A percentile compares a stretch with the other conserved stretches of the same genome.
phyloP scores from a whole-genome alignment of 2,113 vertebrate species.

The Emydura subglobosa region DNA sequence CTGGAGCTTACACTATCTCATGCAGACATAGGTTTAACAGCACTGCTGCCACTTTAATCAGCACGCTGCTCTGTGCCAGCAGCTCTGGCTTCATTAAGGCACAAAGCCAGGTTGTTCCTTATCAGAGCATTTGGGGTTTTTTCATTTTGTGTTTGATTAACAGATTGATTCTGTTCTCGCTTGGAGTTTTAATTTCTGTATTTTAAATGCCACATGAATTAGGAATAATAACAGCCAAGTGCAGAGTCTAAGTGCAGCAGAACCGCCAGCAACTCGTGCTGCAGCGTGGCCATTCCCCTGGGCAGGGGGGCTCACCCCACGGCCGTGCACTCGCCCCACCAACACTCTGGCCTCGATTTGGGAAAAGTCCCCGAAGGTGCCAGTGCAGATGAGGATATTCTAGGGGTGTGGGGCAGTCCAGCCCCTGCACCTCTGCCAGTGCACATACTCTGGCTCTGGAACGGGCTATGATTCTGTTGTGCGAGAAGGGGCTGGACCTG shows the following conservation, averaged over 20 bases:
- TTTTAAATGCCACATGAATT: not conserved
- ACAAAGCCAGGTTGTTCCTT: not conserved
- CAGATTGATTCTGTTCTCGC: not conserved
- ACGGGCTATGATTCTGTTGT: not conserved
- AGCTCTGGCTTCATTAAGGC: accelerated
- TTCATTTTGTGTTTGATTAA: not conserved
- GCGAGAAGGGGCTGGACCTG: not conserved
- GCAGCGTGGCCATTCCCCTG: not conserved
- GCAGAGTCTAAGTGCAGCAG: not conserved
- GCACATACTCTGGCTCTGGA: not conserved
- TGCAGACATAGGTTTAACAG: not conserved
- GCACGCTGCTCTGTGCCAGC: accelerated
- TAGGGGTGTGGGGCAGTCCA: not conserved
- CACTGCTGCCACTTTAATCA: accelerated
- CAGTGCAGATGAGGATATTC: not conserved
- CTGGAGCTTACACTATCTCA: not conserved
- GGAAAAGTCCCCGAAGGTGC: not conserved
- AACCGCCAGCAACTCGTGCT: not conserved
- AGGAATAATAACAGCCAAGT: not conserved
- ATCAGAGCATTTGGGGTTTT: accelerated
- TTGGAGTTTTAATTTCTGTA: not conserved
- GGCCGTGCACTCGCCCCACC: not conserved
- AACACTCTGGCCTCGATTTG: not conserved
- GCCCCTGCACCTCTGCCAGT: not conserved
- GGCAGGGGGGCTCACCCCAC: not conserved